Base-by-base conservation (phyloP, 2,888 invertebrate genomes). In the Odontomyia ornata region DNA sequence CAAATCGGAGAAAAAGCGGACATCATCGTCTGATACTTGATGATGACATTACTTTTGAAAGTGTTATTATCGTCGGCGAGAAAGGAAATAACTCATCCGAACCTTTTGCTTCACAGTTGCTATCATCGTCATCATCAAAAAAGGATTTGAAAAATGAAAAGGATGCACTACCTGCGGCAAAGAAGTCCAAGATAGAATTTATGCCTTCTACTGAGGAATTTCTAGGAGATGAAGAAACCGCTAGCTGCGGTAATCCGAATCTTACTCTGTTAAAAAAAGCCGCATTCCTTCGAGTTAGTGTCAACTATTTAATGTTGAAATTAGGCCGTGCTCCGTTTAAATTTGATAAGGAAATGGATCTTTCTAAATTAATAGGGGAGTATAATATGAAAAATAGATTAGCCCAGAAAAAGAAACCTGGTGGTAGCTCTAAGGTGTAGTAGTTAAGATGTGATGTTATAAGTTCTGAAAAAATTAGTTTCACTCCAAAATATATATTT, bases 281-380 rank as follows among this genome's bases (percentile, higher is more conserved):
- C 1, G 76, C 76, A 25, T 76, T 76, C 60, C 23, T 76, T 15
- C 69, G 76, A 2, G 76, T 43, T 36, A 69, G 76, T 43, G 76
- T 76, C 13, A 76, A 76, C 27, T 76, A 71, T 27, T 56, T 76
- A 46, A 69, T 76, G 76, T 1, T 71, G 43, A 69, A 36, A 28
- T 47, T 75, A 25, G 62, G 62, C 2, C 36, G 36, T 28, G 25
- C 4, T n/a, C 64, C 62, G 13, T 75, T 75, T 46, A 46, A 46
- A n/a, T 75, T 75, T 25, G 25, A 18, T n/a, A 5, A 11, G 3
- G n/a, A 21, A 11, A 25, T 15, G 4, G 7, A 25, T 13, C 23
- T 75, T 2, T 0, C 30, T 1, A 21, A 60, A 7, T 11, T 73
- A 23, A 47, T 71, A 1, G 47, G 27, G 15, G 47, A 23, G 71